These are phyloP conservation scores for Pygoscelis adeliae DNA, from an alignment of 2,113 vertebrate genomes.

Conservation along the genomic window DNA sequence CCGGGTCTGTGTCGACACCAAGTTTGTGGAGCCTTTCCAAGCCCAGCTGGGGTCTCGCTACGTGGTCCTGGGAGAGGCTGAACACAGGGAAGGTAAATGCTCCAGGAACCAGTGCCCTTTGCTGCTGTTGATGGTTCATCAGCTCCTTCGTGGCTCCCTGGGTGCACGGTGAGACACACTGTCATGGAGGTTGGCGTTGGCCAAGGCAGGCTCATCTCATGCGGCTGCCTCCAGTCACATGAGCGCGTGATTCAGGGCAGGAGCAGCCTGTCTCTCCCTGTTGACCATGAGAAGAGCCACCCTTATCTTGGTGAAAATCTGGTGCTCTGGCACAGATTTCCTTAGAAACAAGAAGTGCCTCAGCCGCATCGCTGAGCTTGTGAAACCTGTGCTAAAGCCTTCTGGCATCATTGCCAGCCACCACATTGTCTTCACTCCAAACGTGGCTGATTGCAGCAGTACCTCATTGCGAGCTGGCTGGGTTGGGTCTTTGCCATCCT, in stretches of 20 bases:
- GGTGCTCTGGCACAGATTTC: background rate
- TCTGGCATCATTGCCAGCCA: background rate
- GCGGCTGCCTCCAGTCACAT: fast-evolving
- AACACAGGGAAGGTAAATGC: conserved; percentile 80
- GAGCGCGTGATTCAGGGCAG: fast-evolving
- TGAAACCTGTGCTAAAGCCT: background rate
- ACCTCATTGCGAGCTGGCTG: background rate
- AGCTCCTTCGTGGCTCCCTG: background rate
- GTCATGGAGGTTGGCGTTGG: background rate
- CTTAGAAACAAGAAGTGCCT: background rate
- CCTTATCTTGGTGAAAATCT: background rate
- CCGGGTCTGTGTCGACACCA: conserved; percentile 77
- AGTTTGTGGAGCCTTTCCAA: conserved; percentile 89
- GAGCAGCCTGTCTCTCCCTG: background rate
- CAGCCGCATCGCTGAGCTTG: background rate
- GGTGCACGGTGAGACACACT: background rate
- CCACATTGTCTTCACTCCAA: fast-evolving
- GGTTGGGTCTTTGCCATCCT: background rate
- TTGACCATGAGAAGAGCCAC: background rate
- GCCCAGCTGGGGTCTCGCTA: conserved; percentile 86
- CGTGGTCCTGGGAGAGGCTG: conserved; percentile 86
- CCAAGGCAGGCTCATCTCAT: background rate
- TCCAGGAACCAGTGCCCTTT: background rate
- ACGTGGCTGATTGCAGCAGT: background rate
- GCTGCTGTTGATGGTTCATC: background rate